Evolutionary conservation across 92 coral and sea anemone species (phyloP), one percentile per base, ranked within the genome.

Genomic region (Parazoanthus swiftii): DNA sequence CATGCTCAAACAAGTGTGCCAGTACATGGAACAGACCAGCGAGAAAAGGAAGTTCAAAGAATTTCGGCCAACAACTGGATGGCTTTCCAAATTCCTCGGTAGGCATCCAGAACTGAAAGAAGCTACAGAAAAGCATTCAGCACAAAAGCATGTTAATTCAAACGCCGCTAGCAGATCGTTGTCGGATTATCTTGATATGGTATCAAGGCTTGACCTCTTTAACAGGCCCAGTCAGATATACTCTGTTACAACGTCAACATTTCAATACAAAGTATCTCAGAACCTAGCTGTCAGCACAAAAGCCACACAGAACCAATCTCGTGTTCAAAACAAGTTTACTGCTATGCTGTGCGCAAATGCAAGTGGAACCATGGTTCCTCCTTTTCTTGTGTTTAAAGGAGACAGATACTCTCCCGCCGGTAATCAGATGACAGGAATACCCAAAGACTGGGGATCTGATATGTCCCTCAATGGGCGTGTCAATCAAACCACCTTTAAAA

Each of bases 321-420:
- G 20, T 74, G 77, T 6, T 74, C 42, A 74, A 35, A 74, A 74
- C 42, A 74, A 74, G 77, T 35, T 74, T 11, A 42, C 42, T 21
- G 42, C 42, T 74, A 16, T 74, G 21, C 77, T 74, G 77, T 74
- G 77, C 42, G 77, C 35, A 11, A 74, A 74, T 14, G 77, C 77
- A 7, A 74, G 77, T 74, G 77, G 77, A 16, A 74, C 77, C 6
- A 74, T 74, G 77, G 20, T 74, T 74, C 46, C 77, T 74, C 77
- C 77, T 74, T 74, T 74, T 35, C 77, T 74, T 42, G 46, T 74
- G 37, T 74, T 74, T 42, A 74, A 74, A 42, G 46, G 77, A 14
- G 77, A 74, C 21, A 35, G 46, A 42, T 36, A 13, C 42, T 74
- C 77, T 42, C 77, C 6, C 4, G 44, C 43, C 20, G 42, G 44